Conservation (phyloP, 2,113 vertebrate species). For the Orcinus orca region DNA sequence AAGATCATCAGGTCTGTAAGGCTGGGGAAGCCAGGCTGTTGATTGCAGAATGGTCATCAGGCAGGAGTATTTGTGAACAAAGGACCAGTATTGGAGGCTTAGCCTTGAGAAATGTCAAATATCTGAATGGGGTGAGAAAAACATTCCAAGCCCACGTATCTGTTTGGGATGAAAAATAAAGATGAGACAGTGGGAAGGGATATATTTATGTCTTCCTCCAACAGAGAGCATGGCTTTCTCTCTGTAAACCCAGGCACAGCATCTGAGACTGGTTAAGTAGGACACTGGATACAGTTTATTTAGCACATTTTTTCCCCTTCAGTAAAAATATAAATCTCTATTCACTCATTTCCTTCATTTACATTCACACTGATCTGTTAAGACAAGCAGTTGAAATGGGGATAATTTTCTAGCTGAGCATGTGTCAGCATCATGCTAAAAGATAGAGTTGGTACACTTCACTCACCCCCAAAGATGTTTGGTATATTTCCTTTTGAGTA, state of each 20-base stretch:
- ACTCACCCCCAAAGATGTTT: neutral
- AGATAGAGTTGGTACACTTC: neutral
- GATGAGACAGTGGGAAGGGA: neutral
- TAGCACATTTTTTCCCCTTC: neutral
- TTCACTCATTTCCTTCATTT: slow-evolving; percentile 32
- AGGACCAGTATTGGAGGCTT: neutral
- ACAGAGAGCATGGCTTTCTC: neutral
- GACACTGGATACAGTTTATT: neutral
- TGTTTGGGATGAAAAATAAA: neutral
- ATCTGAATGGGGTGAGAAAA: neutral
- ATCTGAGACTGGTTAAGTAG: neutral
- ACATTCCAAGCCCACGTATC: neutral
- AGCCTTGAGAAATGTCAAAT: neutral
- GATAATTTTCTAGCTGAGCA: neutral
- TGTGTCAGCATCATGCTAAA: neutral
- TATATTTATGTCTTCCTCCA: neutral
- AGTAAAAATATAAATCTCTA: neutral
- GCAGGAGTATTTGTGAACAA: too few species aligned
- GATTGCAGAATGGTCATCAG: fast-evolving
- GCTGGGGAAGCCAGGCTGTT: neutral
- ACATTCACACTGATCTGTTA: neutral
- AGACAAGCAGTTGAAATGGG: neutral
- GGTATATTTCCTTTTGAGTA: neutral
- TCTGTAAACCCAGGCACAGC: neutral
- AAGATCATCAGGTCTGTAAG: neutral